These are phyloP conservation scores for Phalloptychus januarius DNA, from an alignment of 2,797 vertebrate species.

Conservation along the genomic window DNA sequence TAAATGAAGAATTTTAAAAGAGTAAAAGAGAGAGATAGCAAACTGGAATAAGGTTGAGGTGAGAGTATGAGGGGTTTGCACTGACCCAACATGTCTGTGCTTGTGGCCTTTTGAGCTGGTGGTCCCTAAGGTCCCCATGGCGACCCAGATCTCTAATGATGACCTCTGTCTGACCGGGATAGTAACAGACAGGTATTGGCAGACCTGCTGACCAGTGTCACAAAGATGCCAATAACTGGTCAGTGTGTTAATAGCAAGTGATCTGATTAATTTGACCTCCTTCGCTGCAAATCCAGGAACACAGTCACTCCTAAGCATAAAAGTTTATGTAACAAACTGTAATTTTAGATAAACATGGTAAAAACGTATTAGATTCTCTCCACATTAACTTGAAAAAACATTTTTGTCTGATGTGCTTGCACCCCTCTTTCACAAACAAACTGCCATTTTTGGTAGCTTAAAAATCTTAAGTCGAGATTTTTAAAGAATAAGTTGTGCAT, in stretches of 20 bases:
- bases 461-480: background rate
- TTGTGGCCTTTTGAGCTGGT: constrained; percentile 60
- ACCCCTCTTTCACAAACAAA: background rate
- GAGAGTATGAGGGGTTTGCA: constrained; percentile 28
- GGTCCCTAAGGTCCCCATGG: constrained; percentile 72
- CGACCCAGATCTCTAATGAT: constrained; percentile 74
- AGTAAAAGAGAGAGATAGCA: constrained; percentile 22
- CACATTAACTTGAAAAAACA: background rate
- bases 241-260: constrained; percentile 73
- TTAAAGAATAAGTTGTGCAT: background rate
- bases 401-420: background rate
- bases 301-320: constrained; percentile 12
- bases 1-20: constrained; percentile 28
- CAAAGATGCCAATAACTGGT: constrained; percentile 74
- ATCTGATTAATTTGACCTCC: constrained; percentile 54
- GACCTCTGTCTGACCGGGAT: constrained; percentile 76
- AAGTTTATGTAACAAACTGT: background rate
- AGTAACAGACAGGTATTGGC: constrained; percentile 76
- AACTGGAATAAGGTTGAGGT: constrained; percentile 15
- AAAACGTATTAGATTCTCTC: background rate
- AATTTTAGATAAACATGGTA: constrained; percentile 10
- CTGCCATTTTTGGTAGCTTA: background rate
- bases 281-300: constrained; percentile 2
- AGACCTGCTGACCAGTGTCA: constrained; percentile 69
- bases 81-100: constrained; percentile 70